Evolutionary conservation across 2,888 invertebrate species (phyloP).

Genomic region (Gymnocheta viridis): DNA sequence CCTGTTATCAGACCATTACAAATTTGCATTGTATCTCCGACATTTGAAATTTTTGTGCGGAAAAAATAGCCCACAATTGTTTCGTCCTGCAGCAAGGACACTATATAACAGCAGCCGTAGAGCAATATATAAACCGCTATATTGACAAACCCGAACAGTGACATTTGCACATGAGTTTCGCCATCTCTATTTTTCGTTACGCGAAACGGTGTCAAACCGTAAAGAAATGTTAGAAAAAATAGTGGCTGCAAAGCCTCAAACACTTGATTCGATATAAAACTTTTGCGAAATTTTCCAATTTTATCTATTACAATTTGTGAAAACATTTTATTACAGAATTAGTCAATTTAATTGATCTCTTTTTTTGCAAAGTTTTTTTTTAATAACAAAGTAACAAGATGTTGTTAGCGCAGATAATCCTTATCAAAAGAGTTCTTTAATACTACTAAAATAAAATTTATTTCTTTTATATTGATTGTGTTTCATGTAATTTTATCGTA

Average conservation of each 20-base stretch:
- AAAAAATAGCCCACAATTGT: conserved; percentile 80
- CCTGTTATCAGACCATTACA: conserved; percentile 78
- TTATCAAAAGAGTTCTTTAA: conserved; percentile 27
- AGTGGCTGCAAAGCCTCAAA: conserved; percentile 79
- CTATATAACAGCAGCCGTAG: conserved; percentile 72
- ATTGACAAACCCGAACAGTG: conserved; percentile 73
- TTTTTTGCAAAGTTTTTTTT: background rate
- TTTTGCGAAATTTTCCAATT: conserved; percentile 76
- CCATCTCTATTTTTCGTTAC: conserved; percentile 76
- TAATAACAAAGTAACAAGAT: background rate
- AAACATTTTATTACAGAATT: too few species aligned
- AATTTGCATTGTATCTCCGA: conserved; percentile 79
- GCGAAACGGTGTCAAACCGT: conserved; percentile 79
- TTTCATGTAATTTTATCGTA: background rate
- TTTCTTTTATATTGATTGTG: background rate
- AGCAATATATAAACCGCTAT: conserved; percentile 70
- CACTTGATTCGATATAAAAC: conserved; percentile 78
- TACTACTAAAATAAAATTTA: conserved; percentile 45
- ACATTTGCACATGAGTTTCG: conserved; percentile 74
- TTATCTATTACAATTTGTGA: conserved; percentile 71
- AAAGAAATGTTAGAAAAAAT: conserved; percentile 77
- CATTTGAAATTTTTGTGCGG: conserved; percentile 78
- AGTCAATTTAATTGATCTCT: too few species aligned
- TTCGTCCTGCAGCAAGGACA: conserved; percentile 76
- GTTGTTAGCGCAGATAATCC: background rate